phyloP scores from a whole-genome alignment of 2,113 vertebrate species.

The Cryptotis parvus region DNA sequence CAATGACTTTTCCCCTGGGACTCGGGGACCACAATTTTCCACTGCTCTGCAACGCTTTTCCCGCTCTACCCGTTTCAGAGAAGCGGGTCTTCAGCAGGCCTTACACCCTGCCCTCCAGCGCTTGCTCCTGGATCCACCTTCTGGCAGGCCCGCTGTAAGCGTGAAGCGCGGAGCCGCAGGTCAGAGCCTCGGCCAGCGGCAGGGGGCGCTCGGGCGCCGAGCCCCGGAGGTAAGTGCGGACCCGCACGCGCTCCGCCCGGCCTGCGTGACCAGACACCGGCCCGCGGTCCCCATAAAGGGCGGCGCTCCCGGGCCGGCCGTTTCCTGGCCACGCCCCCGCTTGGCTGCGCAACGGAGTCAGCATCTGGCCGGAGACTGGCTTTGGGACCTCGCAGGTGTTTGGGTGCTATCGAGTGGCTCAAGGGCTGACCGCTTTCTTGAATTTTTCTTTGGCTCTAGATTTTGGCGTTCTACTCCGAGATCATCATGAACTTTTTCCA shows the following conservation, averaged over 20 bases:
- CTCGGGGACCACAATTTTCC: too few relatives aligned
- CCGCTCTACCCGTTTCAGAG: not conserved
- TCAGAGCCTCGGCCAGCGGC: not conserved
- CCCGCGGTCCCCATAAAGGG: not conserved
- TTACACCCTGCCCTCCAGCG: not conserved
- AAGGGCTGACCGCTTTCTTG: not conserved
- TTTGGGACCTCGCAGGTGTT: not conserved
- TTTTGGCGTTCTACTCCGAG: not conserved
- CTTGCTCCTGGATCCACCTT: rapidly evolving
- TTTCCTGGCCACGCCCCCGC: not conserved
- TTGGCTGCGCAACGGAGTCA: not conserved
- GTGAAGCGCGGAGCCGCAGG: rapidly evolving
- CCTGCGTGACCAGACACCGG: not conserved
- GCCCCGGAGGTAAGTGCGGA: rapidly evolving
- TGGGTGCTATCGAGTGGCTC: not conserved
- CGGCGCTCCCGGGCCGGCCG: rapidly evolving
- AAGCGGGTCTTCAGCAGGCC: not conserved
- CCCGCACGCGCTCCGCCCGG: not conserved
- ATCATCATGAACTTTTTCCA: slow-evolving; percentile 82
- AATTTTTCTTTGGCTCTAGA: not conserved
- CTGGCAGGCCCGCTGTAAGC: rapidly evolving
- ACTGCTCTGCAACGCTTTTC: too few relatives aligned
- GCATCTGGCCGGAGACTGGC: rapidly evolving
- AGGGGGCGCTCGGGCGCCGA: slow-evolving; percentile 21
- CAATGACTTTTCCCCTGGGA: too few relatives aligned